A percentile compares a stretch with the other conserved stretches of the same genome.
Conservation (phyloP, 2,888 invertebrate genomes). For the Danaus chrysippus region DNA sequence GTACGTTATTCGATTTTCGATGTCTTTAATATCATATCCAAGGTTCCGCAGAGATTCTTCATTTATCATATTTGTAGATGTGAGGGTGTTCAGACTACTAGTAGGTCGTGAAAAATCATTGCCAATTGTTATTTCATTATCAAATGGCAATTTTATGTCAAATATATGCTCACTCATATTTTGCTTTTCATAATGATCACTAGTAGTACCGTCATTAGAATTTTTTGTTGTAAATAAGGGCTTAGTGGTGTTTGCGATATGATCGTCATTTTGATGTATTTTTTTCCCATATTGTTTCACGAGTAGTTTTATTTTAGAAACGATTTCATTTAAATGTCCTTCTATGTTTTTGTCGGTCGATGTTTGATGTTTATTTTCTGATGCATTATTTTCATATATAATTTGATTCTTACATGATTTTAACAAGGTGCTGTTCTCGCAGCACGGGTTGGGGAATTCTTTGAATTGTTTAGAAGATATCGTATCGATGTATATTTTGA, state of each 20-base stretch:
- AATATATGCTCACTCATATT: no score
- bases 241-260: not conserved
- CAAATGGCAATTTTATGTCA: no score
- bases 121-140: no score
- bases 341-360: conserved; percentile 4
- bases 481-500: conserved; percentile 60
- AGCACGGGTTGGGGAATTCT: conserved; percentile 40
- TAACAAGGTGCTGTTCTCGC: conserved; percentile 20
- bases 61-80: no score
- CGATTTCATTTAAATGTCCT: conserved; percentile 20
- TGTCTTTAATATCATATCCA: no score
- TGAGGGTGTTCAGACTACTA: no score
- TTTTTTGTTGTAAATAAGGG: not conserved
- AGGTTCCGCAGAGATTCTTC: no score
- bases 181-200: no score
- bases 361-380: not conserved
- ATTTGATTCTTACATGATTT: conserved; percentile 19
- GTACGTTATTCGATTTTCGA: no score
- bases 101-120: no score
- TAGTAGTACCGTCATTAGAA: no score
- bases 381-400: not conserved
- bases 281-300: conserved; percentile 24
- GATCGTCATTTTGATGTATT: conserved; percentile 7
- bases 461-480: conserved; percentile 37
- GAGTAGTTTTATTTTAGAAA: conserved; percentile 29